Conservation (phyloP, 2,888 invertebrate species). For the Caenorhabditis japonica region DNA sequence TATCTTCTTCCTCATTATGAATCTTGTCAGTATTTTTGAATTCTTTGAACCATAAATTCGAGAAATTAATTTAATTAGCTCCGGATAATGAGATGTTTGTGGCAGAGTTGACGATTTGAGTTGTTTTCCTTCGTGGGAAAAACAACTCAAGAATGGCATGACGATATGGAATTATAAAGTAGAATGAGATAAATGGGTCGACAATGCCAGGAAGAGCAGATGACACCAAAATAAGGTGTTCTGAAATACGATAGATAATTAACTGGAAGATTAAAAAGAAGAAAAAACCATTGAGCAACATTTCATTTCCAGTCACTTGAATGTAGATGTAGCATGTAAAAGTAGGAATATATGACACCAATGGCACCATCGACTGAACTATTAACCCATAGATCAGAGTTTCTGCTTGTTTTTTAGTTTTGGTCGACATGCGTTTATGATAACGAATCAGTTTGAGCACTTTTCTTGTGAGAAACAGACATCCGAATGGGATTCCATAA, state of each 20-base stretch:
- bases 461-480: conserved; percentile 27
- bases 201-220: conserved; percentile 37
- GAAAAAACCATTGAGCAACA: too few species aligned
- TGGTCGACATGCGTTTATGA: conserved; percentile 44
- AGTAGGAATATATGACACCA: conserved; percentile 34
- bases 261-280: too few species aligned
- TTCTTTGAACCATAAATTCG: background rate
- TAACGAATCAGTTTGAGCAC: conserved; percentile 29
- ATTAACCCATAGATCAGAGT: conserved; percentile 42
- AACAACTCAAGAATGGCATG: conserved; percentile 31
- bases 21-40: conserved; percentile 81
- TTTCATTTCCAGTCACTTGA: conserved; percentile 23
- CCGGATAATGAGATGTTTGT: conserved; percentile 27
- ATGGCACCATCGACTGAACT: conserved; percentile 32
- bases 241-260: too few species aligned
- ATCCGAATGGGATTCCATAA: conserved; percentile 34
- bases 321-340: conserved; percentile 28
- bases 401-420: conserved; percentile 43
- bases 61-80: conserved; percentile 9
- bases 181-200: conserved; percentile 49
- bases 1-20: conserved; percentile 98
- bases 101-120: conserved; percentile 11
- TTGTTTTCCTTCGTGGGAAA: conserved; percentile 6
- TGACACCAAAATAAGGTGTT: conserved; percentile 30
- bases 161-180: conserved; percentile 50